A percentile compares a stretch with the other conserved stretches of the same genome.
phyloP scores from a whole-genome alignment of 2,113 vertebrate genomes.

The Oryzias curvinotus region DNA sequence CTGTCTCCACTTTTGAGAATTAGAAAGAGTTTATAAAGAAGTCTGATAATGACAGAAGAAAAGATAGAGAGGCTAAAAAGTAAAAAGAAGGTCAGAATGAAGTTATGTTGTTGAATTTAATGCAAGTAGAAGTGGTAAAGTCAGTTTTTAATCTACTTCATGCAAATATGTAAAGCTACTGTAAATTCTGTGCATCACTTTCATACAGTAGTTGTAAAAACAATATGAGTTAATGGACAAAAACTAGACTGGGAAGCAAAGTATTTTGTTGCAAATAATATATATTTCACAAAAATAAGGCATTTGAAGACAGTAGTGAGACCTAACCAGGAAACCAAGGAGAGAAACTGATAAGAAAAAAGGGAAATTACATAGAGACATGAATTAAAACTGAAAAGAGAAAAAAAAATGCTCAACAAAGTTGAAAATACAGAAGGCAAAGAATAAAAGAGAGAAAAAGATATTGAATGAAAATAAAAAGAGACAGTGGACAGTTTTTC shows the following conservation, averaged over 20 bases:
- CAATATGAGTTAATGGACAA: too few relatives aligned
- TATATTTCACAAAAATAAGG: not conserved
- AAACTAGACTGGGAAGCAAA: too few relatives aligned
- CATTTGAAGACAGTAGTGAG: slow-evolving; percentile 19
- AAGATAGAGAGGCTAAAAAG: not conserved
- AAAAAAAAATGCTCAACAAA: slow-evolving; percentile 55
- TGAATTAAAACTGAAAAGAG: slow-evolving; percentile 50
- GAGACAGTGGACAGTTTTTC: slow-evolving; percentile 54
- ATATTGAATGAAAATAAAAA: slow-evolving; percentile 63
- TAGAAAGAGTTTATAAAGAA: slow-evolving; percentile 2
- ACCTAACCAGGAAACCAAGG: slow-evolving; percentile 43
- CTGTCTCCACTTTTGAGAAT: slow-evolving; percentile 10
- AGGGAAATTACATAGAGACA: slow-evolving; percentile 56
- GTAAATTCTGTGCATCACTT: too few relatives aligned
- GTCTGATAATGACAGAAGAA: slow-evolving; percentile 8
- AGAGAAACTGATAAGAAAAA: slow-evolving; percentile 52
- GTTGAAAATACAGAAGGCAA: slow-evolving; percentile 41
- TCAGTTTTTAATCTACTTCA: not conserved
- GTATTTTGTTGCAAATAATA: not conserved
- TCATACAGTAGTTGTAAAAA: too few relatives aligned
- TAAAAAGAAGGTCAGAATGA: not conserved
- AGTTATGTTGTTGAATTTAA: not conserved
- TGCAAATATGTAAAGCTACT: too few relatives aligned
- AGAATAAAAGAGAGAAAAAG: slow-evolving; percentile 52
- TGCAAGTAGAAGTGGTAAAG: not conserved